phyloP scores from a whole-genome alignment of 2,113 vertebrate species.

The Brachirus orientalis region DNA sequence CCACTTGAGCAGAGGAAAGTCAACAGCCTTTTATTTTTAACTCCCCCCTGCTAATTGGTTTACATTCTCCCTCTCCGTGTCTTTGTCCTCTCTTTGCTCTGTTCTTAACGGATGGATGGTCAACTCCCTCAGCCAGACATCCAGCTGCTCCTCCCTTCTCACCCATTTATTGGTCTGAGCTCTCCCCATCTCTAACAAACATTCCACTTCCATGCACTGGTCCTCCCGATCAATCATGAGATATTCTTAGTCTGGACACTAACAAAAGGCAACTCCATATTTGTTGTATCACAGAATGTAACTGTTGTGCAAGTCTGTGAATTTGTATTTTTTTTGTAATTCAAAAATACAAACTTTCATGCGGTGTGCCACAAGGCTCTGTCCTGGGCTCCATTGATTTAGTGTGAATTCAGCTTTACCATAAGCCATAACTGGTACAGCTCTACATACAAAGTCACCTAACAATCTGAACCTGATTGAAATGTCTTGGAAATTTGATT shows the following conservation, averaged over 20 bases:
- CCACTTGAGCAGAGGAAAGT: conserved; percentile 43
- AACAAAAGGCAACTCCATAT: neutral
- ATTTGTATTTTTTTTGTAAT: too few relatives aligned
- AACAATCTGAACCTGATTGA: too few relatives aligned
- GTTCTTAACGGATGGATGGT: conserved; percentile 47
- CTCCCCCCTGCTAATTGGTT: conserved; percentile 61
- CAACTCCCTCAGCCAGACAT: conserved; percentile 48
- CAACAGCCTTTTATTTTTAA: conserved; percentile 68
- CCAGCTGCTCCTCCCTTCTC: conserved; percentile 48
- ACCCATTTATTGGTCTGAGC: conserved; percentile 30
- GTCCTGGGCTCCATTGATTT: neutral
- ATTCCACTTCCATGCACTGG: too few relatives aligned
- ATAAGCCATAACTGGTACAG: too few relatives aligned
- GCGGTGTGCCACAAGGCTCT: neutral
- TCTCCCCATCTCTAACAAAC: too few relatives aligned
- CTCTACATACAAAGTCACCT: too few relatives aligned
- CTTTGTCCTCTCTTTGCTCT: conserved; percentile 42
- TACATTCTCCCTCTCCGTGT: conserved; percentile 41
- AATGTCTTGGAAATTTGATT: too few relatives aligned
- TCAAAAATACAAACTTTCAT: too few relatives aligned
- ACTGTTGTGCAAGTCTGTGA: too few relatives aligned
- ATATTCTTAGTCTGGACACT: too few relatives aligned
- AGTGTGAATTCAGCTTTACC: too few relatives aligned
- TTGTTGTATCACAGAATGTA: neutral
- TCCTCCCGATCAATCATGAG: too few relatives aligned